Base-by-base conservation (phyloP, 2,888 invertebrate genomes). In the Parnassius orleans region DNA sequence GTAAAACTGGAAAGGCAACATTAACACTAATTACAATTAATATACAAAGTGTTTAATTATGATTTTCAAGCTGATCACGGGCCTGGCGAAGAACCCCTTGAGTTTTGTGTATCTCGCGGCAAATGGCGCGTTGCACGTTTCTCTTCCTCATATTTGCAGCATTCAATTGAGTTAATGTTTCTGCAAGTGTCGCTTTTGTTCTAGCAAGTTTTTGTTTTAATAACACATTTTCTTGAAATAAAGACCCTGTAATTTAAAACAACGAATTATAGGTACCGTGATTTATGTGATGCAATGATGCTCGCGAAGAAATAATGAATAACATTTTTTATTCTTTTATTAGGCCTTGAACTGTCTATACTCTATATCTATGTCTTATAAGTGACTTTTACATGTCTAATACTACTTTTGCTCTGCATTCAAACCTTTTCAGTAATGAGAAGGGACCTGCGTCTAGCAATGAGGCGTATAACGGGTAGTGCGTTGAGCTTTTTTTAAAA, bases 81-180 rank as follows among this genome's bases (percentile, higher is more conserved):
- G 95, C 96, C 84, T 94, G 94, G 65, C 95, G 94, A 65, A 96
- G 88, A 56, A 96, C 95, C 71, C 94, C 94, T 70, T 95, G 95
- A 33, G 96, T 96, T 86, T 95, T 95, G 76, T 95, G 94, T 72
- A 96, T 94, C 85, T 96, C 95, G 74, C 94, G 93, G 79, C 95
- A 95, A 78, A 97, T 96, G 53, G 96, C 96, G 75, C 95, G 95
- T 81, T 97, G 96, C 46, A 97, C 95, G 81, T 95, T 95, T 76
- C 95, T 94, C 82, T 97, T 97, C 70, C 95, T 94, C 81, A 95
- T 93, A 82, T 96, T 96, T 54, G 96, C 95, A 12, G 94, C 92
- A 70, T 95, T 95, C 57, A 97, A 87, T 79, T 96, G 95, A 63
- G 94, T 93, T 68, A 95, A 93, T 9, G 97, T 96, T 72, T 95